These are phyloP conservation scores for Lampris incognitus DNA, from an alignment of 2,113 vertebrate genomes.

Conservation along the genomic window DNA sequence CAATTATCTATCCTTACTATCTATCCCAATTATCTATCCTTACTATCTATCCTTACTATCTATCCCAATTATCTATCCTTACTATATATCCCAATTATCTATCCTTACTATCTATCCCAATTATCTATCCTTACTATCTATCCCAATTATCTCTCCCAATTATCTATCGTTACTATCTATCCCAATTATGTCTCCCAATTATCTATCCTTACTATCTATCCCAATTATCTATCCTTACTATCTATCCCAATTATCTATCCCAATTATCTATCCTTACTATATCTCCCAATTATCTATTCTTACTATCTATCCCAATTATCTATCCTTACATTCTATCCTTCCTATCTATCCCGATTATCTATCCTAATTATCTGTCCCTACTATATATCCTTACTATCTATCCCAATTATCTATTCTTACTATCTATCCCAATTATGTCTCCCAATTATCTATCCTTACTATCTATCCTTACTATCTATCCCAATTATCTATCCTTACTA, in stretches of 20 bases:
- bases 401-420: neutral
- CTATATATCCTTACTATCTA: no score
- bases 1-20: neutral
- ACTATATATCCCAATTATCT: no score
- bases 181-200: slow-evolving; percentile 14
- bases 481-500: slow-evolving; percentile 52
- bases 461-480: neutral
- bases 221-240: neutral
- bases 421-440: no score
- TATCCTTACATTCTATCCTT: no score
- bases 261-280: neutral
- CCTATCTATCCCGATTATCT: no score
- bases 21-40: slow-evolving; percentile 47
- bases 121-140: no score
- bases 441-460: slow-evolving; percentile 41
- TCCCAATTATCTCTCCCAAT: no score
- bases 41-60: slow-evolving; percentile 1
- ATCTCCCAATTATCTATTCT: no score
- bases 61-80: no score
- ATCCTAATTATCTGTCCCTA: neutral
- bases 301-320: no score
- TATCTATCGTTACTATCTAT: neutral
- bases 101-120: no score
- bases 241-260: slow-evolving; percentile 47
- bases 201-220: slow-evolving; percentile 14